A percentile compares a stretch with the other conserved stretches of the same genome.
Evolutionary conservation across 1,140 invertebrate species (phyloP).

Genomic region (Apis dorsata): DNA sequence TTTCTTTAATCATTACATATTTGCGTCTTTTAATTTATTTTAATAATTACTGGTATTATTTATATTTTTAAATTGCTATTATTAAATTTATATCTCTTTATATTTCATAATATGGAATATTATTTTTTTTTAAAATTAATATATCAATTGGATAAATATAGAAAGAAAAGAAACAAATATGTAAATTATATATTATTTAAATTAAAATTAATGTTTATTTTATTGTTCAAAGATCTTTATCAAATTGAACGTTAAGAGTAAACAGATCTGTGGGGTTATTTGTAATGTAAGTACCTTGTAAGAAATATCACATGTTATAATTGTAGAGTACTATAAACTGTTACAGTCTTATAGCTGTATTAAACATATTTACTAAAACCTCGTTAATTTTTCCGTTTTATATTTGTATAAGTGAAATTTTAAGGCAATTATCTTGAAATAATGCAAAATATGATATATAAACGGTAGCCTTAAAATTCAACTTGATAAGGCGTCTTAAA

Average conservation of each 20-base stretch:
- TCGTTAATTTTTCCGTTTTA: slow-evolving; percentile 67
- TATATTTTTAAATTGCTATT: background rate
- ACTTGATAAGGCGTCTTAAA: slow-evolving; percentile 56
- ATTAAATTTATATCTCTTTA: background rate
- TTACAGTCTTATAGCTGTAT: slow-evolving; percentile 72
- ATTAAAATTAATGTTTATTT: slow-evolving; percentile 42
- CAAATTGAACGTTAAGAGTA: slow-evolving; percentile 50
- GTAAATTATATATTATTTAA: slow-evolving; percentile 29
- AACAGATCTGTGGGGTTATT: slow-evolving; percentile 67
- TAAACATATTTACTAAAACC: slow-evolving; percentile 63
- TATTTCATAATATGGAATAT: background rate
- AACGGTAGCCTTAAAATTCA: slow-evolving; percentile 58
- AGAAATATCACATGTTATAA: slow-evolving; percentile 76
- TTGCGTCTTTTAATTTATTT: background rate
- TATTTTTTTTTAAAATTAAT: background rate
- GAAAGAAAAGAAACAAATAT: background rate
- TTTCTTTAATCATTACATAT: background rate
- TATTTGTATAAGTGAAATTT: slow-evolving; percentile 61
- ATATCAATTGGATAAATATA: background rate
- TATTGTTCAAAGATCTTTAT: slow-evolving; percentile 24
- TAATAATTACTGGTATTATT: background rate
- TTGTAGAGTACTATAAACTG: slow-evolving; percentile 74
- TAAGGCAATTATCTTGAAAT: slow-evolving; percentile 45
- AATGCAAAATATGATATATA: slow-evolving; percentile 29
- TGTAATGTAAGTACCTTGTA: slow-evolving; percentile 70